These are phyloP conservation scores for Catocala fraxini DNA, from an alignment of 2,888 invertebrate species.

Conservation along the genomic window DNA sequence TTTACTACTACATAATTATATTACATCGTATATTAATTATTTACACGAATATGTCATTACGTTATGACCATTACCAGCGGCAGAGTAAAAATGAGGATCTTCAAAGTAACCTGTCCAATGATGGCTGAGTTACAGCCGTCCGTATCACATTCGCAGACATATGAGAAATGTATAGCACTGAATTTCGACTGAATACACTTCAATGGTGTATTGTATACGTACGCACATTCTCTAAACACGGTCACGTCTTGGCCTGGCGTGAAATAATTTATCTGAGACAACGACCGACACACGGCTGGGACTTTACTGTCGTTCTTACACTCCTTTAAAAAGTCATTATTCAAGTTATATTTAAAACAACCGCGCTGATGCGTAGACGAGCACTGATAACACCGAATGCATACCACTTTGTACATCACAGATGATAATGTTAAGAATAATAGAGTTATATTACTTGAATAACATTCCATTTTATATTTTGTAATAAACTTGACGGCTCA, in stretches of 20 bases:
- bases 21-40: constrained; percentile 26
- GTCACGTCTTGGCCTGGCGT: constrained; percentile 63
- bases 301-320: constrained; percentile 51
- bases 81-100: constrained; percentile 21
- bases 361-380: constrained; percentile 57
- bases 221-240: constrained; percentile 76
- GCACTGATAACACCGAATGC: constrained; percentile 79
- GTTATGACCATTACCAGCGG: constrained; percentile 21
- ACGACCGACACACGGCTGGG: constrained; percentile 65
- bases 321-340: constrained; percentile 60
- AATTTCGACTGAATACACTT: constrained; percentile 68
- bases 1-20: constrained; percentile 19
- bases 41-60: constrained; percentile 24
- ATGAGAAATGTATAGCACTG: constrained; percentile 71
- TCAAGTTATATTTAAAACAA: constrained; percentile 68
- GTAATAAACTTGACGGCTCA: constrained; percentile 18
- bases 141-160: constrained; percentile 71
- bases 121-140: constrained; percentile 72
- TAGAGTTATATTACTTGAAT: constrained; percentile 25
- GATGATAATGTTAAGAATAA: constrained; percentile 44
- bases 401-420: constrained; percentile 46
- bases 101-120: constrained; percentile 26
- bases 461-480: constrained; percentile 56
- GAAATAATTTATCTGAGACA: constrained; percentile 75
- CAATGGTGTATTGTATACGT: constrained; percentile 61